Percentiles rank a stretch among this genome's conserved stretches.
phyloP scores from a whole-genome alignment of 2,113 vertebrate genomes.

The Melanocharis versteri region DNA sequence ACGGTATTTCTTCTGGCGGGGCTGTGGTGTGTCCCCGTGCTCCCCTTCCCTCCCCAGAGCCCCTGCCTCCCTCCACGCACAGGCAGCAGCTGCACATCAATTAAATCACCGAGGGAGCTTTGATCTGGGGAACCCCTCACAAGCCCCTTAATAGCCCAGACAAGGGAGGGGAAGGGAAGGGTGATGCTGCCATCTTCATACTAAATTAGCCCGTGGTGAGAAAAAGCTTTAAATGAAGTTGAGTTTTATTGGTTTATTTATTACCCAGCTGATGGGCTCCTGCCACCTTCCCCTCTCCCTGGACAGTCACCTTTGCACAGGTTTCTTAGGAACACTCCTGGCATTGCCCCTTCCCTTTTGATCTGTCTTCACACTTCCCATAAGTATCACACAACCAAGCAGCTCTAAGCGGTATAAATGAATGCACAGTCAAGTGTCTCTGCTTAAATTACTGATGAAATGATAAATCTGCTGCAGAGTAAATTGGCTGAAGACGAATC shows the following conservation, averaged over 20 bases:
- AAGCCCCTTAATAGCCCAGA: background rate
- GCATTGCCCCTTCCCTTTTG: background rate
- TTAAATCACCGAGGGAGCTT: background rate
- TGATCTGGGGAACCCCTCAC: background rate
- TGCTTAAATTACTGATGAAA: slow-evolving; percentile 50
- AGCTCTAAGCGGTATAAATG: slow-evolving; percentile 11
- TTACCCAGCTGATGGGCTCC: background rate
- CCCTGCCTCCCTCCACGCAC: background rate
- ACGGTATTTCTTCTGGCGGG: background rate
- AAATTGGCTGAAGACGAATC: slow-evolving; percentile 19
- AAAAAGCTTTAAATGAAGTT: background rate
- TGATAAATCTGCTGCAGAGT: slow-evolving; percentile 29
- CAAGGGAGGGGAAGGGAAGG: background rate
- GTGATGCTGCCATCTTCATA: background rate
- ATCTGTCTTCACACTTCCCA: background rate
- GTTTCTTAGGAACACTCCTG: background rate
- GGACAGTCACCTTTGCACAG: background rate
- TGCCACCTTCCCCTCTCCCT: background rate
- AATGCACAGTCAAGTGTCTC: background rate
- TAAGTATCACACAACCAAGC: background rate
- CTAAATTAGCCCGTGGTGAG: background rate
- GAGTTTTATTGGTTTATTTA: background rate
- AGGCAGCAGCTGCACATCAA: background rate
- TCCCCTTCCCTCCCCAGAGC: background rate
- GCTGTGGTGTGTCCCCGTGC: background rate